phyloP scores from a whole-genome alignment of 2,113 vertebrate genomes.

The Paradoxurus hermaphroditus region DNA sequence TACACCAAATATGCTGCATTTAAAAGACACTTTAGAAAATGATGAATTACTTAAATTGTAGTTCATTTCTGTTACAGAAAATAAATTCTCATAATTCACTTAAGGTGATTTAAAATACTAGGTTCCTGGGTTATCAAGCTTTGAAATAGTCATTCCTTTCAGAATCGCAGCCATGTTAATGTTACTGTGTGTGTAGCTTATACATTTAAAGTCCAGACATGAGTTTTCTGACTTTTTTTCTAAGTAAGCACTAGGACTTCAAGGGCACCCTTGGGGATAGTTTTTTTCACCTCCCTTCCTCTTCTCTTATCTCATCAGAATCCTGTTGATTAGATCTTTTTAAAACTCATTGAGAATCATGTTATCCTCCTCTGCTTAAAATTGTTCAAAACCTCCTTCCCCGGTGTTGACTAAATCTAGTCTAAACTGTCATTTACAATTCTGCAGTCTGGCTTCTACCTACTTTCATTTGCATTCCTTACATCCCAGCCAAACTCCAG shows the following conservation, averaged over 20 bases:
- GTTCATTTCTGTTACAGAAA: slow-evolving; percentile 73
- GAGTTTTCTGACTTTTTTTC: neutral
- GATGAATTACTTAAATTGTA: slow-evolving; percentile 67
- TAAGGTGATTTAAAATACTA: slow-evolving; percentile 51
- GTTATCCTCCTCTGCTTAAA: neutral
- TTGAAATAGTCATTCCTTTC: slow-evolving; percentile 39
- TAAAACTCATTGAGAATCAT: neutral
- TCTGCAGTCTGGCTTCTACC: neutral
- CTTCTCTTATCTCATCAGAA: neutral
- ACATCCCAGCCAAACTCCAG: neutral
- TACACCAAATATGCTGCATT: slow-evolving; percentile 30
- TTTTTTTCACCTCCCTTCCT: neutral
- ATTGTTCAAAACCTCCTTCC: neutral
- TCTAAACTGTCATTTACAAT: neutral
- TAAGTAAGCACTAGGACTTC: neutral
- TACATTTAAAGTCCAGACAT: neutral
- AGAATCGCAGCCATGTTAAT: neutral
- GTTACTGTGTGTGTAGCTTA: neutral
- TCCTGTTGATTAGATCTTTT: slow-evolving; percentile 15
- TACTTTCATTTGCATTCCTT: neutral
- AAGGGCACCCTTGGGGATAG: neutral
- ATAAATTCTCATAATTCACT: slow-evolving; percentile 60
- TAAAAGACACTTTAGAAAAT: slow-evolving; percentile 57
- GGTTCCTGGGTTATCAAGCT: slow-evolving; percentile 43
- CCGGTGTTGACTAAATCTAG: neutral